Conservation (phyloP, 2,888 invertebrate genomes). For the Tholera decimalis region DNA sequence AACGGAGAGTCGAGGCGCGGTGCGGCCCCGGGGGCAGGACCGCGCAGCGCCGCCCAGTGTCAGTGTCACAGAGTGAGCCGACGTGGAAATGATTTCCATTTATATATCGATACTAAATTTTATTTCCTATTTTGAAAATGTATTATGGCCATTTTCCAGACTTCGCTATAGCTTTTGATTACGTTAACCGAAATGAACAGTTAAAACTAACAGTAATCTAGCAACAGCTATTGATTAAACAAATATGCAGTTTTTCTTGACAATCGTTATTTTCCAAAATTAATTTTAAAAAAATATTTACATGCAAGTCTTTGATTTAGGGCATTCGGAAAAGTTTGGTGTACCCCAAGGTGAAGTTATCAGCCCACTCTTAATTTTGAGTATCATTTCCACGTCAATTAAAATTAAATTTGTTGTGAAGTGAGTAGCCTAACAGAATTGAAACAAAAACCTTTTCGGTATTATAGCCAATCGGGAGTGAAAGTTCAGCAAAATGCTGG, state of each 20-base stretch:
- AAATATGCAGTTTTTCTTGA: neutral
- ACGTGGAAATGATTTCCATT: constrained; percentile 33
- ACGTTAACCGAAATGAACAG: neutral
- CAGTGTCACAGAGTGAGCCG: constrained; percentile 29
- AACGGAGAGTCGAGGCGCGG: constrained; percentile 92
- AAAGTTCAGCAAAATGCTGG: constrained; percentile 8
- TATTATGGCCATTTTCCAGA: neutral
- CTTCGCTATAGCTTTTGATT: constrained; percentile 1
- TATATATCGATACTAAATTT: neutral
- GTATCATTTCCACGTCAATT: constrained; percentile 24
- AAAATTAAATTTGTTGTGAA: constrained; percentile 30
- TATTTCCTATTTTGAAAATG: neutral
- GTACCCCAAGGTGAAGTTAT: constrained; percentile 10
- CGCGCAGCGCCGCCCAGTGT: constrained; percentile 26
- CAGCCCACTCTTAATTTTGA: neutral
- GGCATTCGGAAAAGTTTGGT: neutral
- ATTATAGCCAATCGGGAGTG: constrained; percentile 37
- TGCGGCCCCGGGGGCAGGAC: constrained; percentile 32
- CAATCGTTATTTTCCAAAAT: neutral
- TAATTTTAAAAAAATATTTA: neutral
- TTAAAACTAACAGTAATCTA: neutral
- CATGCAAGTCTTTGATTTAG: neutral
- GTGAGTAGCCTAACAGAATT: constrained; percentile 42
- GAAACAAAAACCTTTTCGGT: constrained; percentile 11
- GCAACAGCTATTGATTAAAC: too few species aligned